phyloP scores from a whole-genome alignment of 2,888 invertebrate species.

The Drosophila percnosoma region DNA sequence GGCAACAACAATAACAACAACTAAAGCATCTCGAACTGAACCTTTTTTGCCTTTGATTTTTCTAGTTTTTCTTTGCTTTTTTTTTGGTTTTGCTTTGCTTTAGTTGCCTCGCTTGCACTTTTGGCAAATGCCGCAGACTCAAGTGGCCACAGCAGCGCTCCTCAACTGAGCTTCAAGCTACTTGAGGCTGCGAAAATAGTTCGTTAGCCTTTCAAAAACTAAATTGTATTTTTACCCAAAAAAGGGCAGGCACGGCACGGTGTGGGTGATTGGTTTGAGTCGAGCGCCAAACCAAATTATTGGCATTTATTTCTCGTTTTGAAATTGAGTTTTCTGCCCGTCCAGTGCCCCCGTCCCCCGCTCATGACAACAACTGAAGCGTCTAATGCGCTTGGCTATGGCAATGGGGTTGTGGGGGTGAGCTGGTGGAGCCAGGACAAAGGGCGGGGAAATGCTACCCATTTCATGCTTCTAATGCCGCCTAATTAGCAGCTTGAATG shows the following conservation, averaged over 20 bases:
- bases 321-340: slow-evolving; percentile 53
- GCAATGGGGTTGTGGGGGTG: background rate
- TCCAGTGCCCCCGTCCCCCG: background rate
- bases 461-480: slow-evolving; percentile 71
- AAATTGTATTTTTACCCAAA: slow-evolving; percentile 75
- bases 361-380: slow-evolving; percentile 62
- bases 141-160: slow-evolving; percentile 48
- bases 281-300: slow-evolving; percentile 71
- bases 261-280: slow-evolving; percentile 77
- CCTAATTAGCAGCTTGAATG: slow-evolving; percentile 78
- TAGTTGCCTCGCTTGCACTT: slow-evolving; percentile 72
- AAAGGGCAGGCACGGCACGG: slow-evolving; percentile 64
- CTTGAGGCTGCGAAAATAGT: slow-evolving; percentile 75
- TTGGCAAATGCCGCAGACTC: slow-evolving; percentile 62
- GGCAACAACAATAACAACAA: slow-evolving; percentile 11
- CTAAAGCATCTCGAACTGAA: slow-evolving; percentile 32
- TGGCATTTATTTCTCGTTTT: slow-evolving; percentile 80
- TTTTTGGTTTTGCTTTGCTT: background rate
- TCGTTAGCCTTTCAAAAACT: slow-evolving; percentile 78
- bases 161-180: slow-evolving; percentile 22
- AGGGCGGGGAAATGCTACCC: slow-evolving; percentile 12
- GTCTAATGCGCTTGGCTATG: slow-evolving; percentile 66
- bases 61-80: slow-evolving; percentile 30
- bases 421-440: background rate
- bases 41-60: slow-evolving; percentile 70